Base-by-base conservation (phyloP, 2,888 invertebrate species). In the Rhagonycha fulva region DNA sequence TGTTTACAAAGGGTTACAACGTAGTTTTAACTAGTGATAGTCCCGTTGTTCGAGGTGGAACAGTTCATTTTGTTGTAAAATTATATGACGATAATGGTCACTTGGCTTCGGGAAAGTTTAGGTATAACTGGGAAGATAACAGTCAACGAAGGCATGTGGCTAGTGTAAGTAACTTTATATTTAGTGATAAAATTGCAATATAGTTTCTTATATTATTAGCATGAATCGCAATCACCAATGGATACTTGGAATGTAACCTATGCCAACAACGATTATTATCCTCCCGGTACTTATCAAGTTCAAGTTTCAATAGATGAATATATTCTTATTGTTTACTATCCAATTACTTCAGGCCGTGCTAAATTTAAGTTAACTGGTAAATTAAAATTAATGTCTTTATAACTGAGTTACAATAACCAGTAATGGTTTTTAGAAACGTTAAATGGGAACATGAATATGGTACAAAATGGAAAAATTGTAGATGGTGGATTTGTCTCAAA, bases 31-130 rank as follows among this genome's bases (percentile, higher is more conserved):
- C 88, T 11, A 90, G 90, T 78, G 90, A 93, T 86, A 92, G 93
- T 9, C 93, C 94, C 68, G 91, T 92, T n/a, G 92, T 95, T 14
- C 87, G 91, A 72, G 96, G 95, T 23, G 93, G 93, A 4, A 92
- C 91, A 71, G 90, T 95, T 62, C 92, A 92, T 79, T 93, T 96
- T 84, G 91, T 87, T 80, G 94, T 93, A 14, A 89, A 89, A 78
- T 87, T 94, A 24, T 87, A 86, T 47, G 87, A 89, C 62, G 79
- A 81, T 1, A 82, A 87, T 70, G 87, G 87, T 14, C 81, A 84
- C 69, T 86, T 88, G 9, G 88, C 88, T 68, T 83, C 82, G 4
- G 91, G 89, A 14, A 84, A 81, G 0, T 94, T 91, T 87, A 87
- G 84, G 32, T 93, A 89, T 84, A 80, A 72, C 4, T 95, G 94